Evolutionary conservation across 1,140 invertebrate species (phyloP).

Genomic region (Dreissena polymorpha): DNA sequence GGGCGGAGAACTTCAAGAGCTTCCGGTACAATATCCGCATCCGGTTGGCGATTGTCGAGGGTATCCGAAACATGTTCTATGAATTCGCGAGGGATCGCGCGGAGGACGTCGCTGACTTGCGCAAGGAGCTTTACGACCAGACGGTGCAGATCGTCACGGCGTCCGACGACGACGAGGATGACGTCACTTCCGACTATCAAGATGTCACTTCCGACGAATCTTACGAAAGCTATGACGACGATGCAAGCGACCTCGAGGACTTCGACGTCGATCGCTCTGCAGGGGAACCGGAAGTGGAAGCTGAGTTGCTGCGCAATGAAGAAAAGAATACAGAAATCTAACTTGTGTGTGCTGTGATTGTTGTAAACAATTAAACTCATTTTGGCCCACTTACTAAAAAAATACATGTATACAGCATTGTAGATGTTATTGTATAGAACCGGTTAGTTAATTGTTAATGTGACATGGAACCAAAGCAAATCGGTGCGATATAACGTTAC

Average conservation of each 20-base stretch:
- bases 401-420: no score
- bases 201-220: not conserved
- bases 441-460: no score
- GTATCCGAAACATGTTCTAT: conserved; percentile 59
- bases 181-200: not conserved
- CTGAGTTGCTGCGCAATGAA: no score
- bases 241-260: conserved; percentile 7
- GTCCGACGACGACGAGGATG: not conserved
- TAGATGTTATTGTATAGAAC: no score
- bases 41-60: conserved; percentile 51
- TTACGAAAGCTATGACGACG: not conserved
- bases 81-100: conserved; percentile 55
- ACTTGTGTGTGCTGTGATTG: no score
- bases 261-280: not conserved
- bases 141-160: conserved; percentile 31
- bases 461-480: no score
- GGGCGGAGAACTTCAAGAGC: conserved; percentile 25
- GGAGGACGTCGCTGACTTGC: conserved; percentile 52
- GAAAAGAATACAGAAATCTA: no score
- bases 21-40: conserved; percentile 58
- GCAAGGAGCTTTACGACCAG: conserved; percentile 49
- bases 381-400: no score
- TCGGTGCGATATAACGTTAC: no score
- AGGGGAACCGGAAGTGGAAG: not conserved
- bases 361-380: no score